A percentile compares a stretch with the other conserved stretches of the same genome.
Evolutionary conservation across 92 coral and sea anemone genomes (phyloP).

Genomic region (Plumapathes pennacea): DNA sequence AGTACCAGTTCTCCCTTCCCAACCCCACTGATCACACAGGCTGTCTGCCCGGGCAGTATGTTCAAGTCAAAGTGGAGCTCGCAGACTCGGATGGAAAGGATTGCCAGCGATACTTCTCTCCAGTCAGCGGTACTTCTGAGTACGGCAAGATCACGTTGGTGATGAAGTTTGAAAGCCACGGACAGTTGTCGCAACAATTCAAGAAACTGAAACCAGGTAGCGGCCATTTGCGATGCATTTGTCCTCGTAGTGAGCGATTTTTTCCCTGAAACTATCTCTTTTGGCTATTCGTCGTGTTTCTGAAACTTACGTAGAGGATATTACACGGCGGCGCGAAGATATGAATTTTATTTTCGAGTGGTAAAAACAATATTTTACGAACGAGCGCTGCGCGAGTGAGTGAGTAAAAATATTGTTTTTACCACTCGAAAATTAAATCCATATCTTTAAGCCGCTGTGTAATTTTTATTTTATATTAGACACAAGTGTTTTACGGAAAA

Average conservation of each 20-base stretch:
- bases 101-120: constrained; percentile 45
- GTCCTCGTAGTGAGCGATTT: background rate
- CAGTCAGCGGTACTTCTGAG: constrained; percentile 24
- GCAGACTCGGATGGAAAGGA: background rate
- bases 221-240: too few species aligned
- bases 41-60: constrained; percentile 47
- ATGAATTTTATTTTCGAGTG: too few species aligned
- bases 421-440: too few species aligned
- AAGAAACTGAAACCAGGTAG: constrained; percentile 17
- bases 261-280: background rate
- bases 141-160: constrained; percentile 31
- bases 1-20: constrained; percentile 43
- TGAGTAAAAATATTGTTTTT: too few species aligned
- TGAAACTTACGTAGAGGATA: too few species aligned
- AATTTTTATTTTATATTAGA: too few species aligned
- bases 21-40: constrained; percentile 41
- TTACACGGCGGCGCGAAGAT: too few species aligned
- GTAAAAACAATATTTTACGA: too few species aligned
- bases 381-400: too few species aligned
- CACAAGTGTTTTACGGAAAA: too few species aligned
- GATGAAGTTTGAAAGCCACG: constrained; percentile 39
- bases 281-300: background rate
- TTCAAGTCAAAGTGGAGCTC: constrained; percentile 16
- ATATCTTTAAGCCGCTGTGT: too few species aligned
- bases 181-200: constrained; percentile 24